Evolutionary conservation across 1,140 invertebrate genomes (phyloP).

Genomic region (Drosophila sucinea): DNA sequence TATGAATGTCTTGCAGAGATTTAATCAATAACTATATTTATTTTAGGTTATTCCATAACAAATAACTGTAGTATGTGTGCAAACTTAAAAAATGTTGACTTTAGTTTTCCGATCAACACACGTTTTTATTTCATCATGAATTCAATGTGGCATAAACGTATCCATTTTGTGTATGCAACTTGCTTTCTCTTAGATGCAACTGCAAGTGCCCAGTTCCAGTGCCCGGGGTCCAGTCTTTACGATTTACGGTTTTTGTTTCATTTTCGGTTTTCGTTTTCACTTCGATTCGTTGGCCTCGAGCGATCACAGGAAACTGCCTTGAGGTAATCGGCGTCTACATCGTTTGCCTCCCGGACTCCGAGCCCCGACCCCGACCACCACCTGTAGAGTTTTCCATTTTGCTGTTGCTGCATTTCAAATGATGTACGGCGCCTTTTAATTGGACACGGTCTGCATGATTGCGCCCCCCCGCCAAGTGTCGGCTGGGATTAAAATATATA

Average conservation of each 20-base stretch:
- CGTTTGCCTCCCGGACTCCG: slow-evolving; percentile 26
- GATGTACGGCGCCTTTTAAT: slow-evolving; percentile 79
- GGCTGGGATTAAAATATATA: slow-evolving; percentile 25
- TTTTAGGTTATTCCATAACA: too few relatives aligned
- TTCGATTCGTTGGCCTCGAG: slow-evolving; percentile 4
- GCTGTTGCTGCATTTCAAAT: slow-evolving; percentile 68
- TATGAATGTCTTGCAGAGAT: too few relatives aligned
- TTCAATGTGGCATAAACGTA: slow-evolving; percentile 5
- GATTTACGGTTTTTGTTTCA: slow-evolving; percentile 8
- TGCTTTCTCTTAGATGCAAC: background rate
- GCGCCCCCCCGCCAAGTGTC: slow-evolving; percentile 20
- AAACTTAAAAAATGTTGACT: too few relatives aligned
- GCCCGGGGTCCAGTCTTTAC: slow-evolving; percentile 2
- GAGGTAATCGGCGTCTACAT: slow-evolving; percentile 20
- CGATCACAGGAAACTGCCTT: slow-evolving; percentile 58
- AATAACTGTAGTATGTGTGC: too few relatives aligned
- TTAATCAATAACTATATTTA: too few relatives aligned
- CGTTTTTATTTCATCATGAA: background rate
- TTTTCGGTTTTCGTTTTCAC: slow-evolving; percentile 27
- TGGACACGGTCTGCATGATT: slow-evolving; percentile 78
- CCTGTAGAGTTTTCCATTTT: slow-evolving; percentile 72
- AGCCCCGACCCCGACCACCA: slow-evolving; percentile 53
- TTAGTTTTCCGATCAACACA: too few relatives aligned
- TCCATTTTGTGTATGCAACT: slow-evolving; percentile 22
- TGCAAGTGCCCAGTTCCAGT: slow-evolving; percentile 23